Evolutionary conservation across 2,113 vertebrate genomes (phyloP), one percentile per base, ranked within the genome.

Genomic region (Sula dactylatra): DNA sequence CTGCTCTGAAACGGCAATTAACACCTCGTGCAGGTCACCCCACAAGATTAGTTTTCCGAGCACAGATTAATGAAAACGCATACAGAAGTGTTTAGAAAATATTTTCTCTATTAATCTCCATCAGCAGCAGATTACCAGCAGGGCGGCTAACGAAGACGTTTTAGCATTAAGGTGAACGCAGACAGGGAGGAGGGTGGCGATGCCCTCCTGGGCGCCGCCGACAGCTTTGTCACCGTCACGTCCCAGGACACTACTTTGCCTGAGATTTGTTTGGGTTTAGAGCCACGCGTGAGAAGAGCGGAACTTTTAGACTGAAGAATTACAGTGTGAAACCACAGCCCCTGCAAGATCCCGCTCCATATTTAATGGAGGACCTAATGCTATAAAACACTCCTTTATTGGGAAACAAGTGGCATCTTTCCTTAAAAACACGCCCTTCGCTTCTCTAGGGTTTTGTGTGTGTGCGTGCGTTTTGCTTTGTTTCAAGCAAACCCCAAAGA

Each of bases 101-200:
- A 96, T 97, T 98, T 98, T 97, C 96, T 80, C 96, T 97, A 96
- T 98, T 97, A 94, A 97, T 98, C 97, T 98, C 58, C 79, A 97
- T 93, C 94, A 85, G 96, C 72, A 80, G 94, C 93, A 54, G 45
- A 94, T 97, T 91, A 92, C 83, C 88, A 80, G 80, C 67, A 88
- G 74, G 86, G 74, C 9, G 22, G 93, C 91, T 97, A 74, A 97
- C 96, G 96, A 97, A 97, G 97, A 96, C 9, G 16, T 80, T 27
- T 29, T 18, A 4, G 45, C 25, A 11, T 76, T 85, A 59, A 88
- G 82, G 94, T 85, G 71, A 93, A 73, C 36, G 86, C 71, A 16
- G 40, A 49, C 34, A 6, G 50, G 76, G 64, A 65, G 86, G 66
- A 82, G 83, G 83, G 89, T 22, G 0, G 47, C 10, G 21, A 45